Base-by-base conservation (phyloP, 2,797 vertebrate species). In the Parauchenoglanis ngamensis region DNA sequence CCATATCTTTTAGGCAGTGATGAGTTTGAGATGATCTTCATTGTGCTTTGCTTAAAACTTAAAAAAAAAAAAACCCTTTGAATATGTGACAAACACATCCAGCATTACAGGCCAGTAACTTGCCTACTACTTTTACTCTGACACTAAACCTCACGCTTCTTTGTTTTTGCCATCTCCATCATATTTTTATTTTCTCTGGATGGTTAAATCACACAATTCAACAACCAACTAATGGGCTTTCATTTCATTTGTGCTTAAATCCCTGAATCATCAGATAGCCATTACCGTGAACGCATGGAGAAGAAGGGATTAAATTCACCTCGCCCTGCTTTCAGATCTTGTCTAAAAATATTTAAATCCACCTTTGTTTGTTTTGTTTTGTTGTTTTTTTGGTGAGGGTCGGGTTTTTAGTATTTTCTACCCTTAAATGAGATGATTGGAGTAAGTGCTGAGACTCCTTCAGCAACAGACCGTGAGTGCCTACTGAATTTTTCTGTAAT, bases 381-480 rank as follows among this genome's bases (percentile, higher is more conserved):
- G 35, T 35, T 35, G 35, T 35, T 76, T 80, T 80, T 80, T 17
- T 8, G 3, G 40, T 65, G 57, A 61, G 46, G 78, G 65, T 75
- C 57, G 76, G 35, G 13, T 65, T 82, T 73, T n/a, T 40, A 49
- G 44, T 46, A 52, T 85, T 85, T 78, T 63, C 44, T 83, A 67
- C 8, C n/a, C 75, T 77, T 70, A 10, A 40, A 15, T 61, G 68
- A 78, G 65, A 44, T 40, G 28, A 35, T 68, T 49, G 19, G 52
- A n/a, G 44, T 57, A 61, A n/a, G 57, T n/a, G 23, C 78, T 84
- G 86, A 56, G 70, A 67, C 4, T 54, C 61, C 28, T 40, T 77
- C 80, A 87, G 86, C 73, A 56, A 44, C 82, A 78, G 81, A 87
- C 86, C 81, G 7, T 4, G 73, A 84, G 86, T 87, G 86, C 86